Percentiles rank a stretch among this genome's conserved stretches.
These are phyloP conservation scores for Hirtodrosophila duncani DNA, from an alignment of 2,888 invertebrate genomes.

Conservation along the genomic window DNA sequence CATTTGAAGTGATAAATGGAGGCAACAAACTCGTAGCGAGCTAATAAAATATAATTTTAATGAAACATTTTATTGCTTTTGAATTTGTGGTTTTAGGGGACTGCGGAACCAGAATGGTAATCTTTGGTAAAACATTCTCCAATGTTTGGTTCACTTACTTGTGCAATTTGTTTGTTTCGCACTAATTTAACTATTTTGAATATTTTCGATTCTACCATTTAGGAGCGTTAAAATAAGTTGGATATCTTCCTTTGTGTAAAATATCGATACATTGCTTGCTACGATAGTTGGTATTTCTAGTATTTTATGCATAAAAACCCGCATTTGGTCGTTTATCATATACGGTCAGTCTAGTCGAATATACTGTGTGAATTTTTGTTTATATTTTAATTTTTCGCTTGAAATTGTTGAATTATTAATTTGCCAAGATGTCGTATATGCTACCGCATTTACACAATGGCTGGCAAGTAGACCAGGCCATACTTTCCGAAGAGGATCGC, in stretches of 20 bases:
- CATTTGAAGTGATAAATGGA: slow-evolving; percentile 8
- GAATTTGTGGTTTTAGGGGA: no score
- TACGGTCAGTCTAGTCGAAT: slow-evolving; percentile 4
- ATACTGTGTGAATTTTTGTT: slow-evolving; percentile 32
- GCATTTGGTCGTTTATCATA: not conserved
- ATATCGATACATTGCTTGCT: no score
- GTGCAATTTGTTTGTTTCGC: no score
- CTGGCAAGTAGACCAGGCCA: slow-evolving; percentile 99
- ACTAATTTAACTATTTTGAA: no score
- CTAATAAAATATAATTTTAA: slow-evolving; percentile 40
- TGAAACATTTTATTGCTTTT: not conserved
- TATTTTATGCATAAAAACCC: no score
- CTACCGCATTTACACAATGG: slow-evolving; percentile 99
- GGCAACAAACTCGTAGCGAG: slow-evolving; percentile 26
- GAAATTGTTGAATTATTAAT: slow-evolving; percentile 34
- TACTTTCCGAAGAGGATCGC: slow-evolving; percentile 98
- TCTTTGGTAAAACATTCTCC: no score
- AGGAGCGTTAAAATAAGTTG: no score
- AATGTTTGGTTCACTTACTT: no score
- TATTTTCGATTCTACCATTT: no score
- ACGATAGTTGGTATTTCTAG: no score
- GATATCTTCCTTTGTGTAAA: no score
- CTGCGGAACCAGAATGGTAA: no score
- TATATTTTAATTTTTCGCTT: slow-evolving; percentile 36
- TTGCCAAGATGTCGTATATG: slow-evolving; percentile 96